These are phyloP conservation scores for Clarias pachynema DNA, from an alignment of 2,797 vertebrate species.

Conservation along the genomic window DNA sequence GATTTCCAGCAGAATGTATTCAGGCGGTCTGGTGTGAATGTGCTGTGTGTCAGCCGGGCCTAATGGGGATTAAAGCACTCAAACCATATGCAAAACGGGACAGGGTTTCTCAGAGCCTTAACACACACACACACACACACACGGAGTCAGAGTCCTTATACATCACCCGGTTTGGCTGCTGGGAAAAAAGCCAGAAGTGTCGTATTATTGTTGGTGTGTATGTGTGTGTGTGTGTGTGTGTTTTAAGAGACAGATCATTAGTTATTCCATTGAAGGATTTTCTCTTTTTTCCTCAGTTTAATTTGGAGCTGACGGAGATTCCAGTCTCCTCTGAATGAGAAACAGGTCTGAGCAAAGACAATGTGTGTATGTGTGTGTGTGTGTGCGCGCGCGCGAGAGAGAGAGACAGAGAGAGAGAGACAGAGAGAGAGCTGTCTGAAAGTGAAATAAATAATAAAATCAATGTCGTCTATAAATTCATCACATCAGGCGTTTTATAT, in stretches of 20 bases:
- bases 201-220: constrained; percentile 41
- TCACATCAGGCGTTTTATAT: not conserved
- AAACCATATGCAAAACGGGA: constrained; percentile 93
- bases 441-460: not conserved
- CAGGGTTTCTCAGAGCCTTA: constrained; percentile 89
- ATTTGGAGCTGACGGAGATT: constrained; percentile 23
- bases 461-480: not conserved
- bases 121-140: constrained; percentile 36
- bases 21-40: constrained; percentile 89
- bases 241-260: constrained; percentile 41
- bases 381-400: not conserved
- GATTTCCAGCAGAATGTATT: constrained; percentile 99
- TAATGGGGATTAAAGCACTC: constrained; percentile 99
- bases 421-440: not conserved
- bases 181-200: constrained; percentile 46
- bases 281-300: constrained; percentile 16
- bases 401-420: not conserved
- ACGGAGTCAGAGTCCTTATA: constrained; percentile 39
- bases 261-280: constrained; percentile 41
- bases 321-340: constrained; percentile 22
- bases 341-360: constrained; percentile 7
- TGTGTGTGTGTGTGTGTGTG: constrained; percentile 3
- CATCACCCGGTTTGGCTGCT: constrained; percentile 41
- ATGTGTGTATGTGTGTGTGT: not conserved
- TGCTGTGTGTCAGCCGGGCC: constrained; percentile 98